Percentiles rank a stretch among this genome's conserved stretches.
Conservation (phyloP, 2,888 invertebrate species). For the Hylaea fasciaria region DNA sequence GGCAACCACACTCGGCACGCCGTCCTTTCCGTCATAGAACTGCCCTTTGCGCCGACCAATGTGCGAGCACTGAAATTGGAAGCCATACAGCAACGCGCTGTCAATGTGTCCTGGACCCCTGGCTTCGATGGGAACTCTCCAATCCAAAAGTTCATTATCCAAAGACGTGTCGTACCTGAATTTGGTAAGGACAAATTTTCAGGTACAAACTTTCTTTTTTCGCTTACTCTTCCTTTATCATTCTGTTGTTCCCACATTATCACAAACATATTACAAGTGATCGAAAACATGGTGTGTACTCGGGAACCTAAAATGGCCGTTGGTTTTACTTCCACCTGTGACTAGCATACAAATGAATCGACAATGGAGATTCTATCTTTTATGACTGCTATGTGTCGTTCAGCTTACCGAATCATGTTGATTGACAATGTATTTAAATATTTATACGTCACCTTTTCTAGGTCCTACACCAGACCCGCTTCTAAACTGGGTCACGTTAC, state of each 20-base stretch:
- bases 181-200: conserved; percentile 85
- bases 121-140: conserved; percentile 99
- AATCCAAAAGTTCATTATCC: conserved; percentile 95
- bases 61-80: conserved; percentile 90
- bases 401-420: neutral
- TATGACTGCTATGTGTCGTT: conserved; percentile 8
- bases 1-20: conserved; percentile 97
- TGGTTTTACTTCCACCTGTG: conserved; percentile 4
- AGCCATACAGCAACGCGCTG: conserved; percentile 88
- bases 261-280: too few relatives aligned
- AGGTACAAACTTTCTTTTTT: neutral
- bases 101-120: conserved; percentile 97
- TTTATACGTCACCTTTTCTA: conserved; percentile 55
- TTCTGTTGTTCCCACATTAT: neutral
- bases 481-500: conserved; percentile 94
- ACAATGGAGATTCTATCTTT: conserved; percentile 12
- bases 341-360: conserved; percentile 18
- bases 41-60: conserved; percentile 96
- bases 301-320: neutral
- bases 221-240: neutral
- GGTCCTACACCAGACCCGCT: conserved; percentile 94
- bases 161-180: conserved; percentile 95
- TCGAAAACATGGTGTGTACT: neutral
- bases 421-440: conserved; percentile 16
- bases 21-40: conserved; percentile 92